phyloP scores from a whole-genome alignment of 2,113 vertebrate genomes.

The Ramphastos sulfuratus region DNA sequence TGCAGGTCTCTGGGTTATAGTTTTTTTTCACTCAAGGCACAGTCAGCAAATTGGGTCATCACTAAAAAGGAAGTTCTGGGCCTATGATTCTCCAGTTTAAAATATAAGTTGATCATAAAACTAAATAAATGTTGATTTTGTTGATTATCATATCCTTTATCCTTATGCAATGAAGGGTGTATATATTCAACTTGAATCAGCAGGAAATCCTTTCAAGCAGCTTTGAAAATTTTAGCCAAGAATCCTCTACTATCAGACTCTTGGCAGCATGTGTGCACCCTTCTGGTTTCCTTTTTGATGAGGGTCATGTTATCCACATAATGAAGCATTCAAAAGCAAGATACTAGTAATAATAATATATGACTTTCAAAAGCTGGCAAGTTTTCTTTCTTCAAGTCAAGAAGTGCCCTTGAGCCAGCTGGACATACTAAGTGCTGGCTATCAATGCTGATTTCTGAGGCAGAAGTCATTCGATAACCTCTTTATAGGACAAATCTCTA shows the following conservation, averaged over 20 bases:
- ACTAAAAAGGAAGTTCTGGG: neutral
- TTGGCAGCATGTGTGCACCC: neutral
- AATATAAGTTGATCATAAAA: neutral
- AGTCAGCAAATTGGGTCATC: neutral
- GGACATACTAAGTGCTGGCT: neutral
- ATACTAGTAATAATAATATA: slow-evolving; percentile 15
- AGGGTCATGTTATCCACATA: neutral
- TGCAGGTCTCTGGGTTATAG: neutral
- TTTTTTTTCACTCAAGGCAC: neutral
- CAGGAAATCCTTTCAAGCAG: slow-evolving; percentile 27
- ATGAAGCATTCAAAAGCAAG: slow-evolving; percentile 45
- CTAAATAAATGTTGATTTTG: neutral
- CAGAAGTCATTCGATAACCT: neutral
- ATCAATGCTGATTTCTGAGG: neutral
- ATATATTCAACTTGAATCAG: slow-evolving; percentile 7
- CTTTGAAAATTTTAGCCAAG: slow-evolving; percentile 36
- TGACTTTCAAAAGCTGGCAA: slow-evolving; percentile 28
- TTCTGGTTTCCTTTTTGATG: slow-evolving; percentile 36
- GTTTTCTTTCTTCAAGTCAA: neutral
- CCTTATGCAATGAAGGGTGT: neutral
- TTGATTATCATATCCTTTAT: neutral
- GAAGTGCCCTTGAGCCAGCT: slow-evolving; percentile 24
- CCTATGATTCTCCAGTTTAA: neutral
- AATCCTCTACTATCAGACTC: slow-evolving; percentile 22
- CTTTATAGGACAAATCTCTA: neutral